phyloP scores from a whole-genome alignment of 2,113 vertebrate genomes.

The Coreoperca whiteheadi region DNA sequence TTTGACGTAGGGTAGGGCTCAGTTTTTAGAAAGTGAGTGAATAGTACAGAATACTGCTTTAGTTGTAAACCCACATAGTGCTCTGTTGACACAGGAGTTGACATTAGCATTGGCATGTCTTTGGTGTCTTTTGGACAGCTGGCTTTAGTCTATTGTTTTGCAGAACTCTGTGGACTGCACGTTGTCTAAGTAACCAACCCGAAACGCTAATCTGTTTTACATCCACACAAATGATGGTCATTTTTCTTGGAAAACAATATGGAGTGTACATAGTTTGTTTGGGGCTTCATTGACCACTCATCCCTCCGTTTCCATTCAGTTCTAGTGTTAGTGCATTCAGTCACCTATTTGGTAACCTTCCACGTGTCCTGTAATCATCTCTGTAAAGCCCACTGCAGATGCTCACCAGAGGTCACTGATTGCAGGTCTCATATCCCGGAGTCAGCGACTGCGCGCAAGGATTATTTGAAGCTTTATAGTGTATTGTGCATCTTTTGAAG shows the following conservation, averaged over 20 bases:
- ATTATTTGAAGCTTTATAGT: not conserved
- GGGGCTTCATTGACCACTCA: not conserved
- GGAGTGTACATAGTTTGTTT: not conserved
- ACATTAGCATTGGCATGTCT: not conserved
- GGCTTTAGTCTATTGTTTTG: not conserved
- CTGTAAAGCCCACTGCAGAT: not conserved
- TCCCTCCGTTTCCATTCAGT: not conserved
- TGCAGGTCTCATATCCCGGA: not conserved
- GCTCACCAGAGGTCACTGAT: conserved; percentile 9
- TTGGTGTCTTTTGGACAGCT: not conserved
- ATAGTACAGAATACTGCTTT: not conserved
- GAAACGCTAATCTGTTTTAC: not conserved
- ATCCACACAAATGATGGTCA: not conserved
- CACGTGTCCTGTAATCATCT: not conserved
- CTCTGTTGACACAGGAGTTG: not conserved
- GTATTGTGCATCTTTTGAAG: not conserved
- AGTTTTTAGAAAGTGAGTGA: not conserved
- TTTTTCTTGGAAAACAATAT: not conserved
- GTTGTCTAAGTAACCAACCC: not conserved
- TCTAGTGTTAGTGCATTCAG: not conserved
- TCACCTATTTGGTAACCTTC: not conserved
- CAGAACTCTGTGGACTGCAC: not conserved
- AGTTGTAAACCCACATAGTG: not conserved
- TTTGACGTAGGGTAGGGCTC: not conserved
- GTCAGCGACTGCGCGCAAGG: not conserved